Conservation (phyloP, 2,113 vertebrate species). For the Ancistrus triradiatus region DNA sequence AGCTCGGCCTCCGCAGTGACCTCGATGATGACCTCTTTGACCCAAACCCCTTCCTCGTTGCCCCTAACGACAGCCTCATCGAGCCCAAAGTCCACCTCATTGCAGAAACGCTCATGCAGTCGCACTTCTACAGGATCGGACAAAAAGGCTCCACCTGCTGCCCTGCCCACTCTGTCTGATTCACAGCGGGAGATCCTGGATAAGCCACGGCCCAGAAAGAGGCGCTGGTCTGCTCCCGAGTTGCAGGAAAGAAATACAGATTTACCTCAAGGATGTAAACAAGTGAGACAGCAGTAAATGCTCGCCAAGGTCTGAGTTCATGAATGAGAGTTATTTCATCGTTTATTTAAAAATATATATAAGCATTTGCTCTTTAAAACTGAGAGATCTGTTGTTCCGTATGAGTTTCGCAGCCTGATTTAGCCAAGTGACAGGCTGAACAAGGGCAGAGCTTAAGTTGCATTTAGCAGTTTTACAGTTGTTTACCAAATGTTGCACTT, state of each 20-base stretch:
- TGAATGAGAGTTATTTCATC: slow-evolving; percentile 27
- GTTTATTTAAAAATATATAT: too few species aligned
- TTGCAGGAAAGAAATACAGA: slow-evolving; percentile 49
- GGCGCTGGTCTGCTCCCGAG: slow-evolving; percentile 73
- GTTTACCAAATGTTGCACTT: too few species aligned
- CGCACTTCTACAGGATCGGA: slow-evolving; percentile 36
- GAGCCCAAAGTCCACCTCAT: background rate
- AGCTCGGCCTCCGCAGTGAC: slow-evolving; percentile 50
- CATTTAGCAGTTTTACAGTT: too few species aligned
- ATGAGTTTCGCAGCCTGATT: too few species aligned
- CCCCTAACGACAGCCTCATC: slow-evolving; percentile 9
- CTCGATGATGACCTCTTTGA: slow-evolving; percentile 3
- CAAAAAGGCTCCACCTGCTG: slow-evolving; percentile 62
- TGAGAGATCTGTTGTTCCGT: too few species aligned
- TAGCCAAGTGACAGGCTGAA: too few species aligned
- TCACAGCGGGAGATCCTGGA: slow-evolving; percentile 41
- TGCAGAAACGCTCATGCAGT: slow-evolving; percentile 3
- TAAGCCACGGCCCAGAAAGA: slow-evolving; percentile 58
- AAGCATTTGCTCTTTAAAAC: too few species aligned
- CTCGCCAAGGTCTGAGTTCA: slow-evolving; percentile 39
- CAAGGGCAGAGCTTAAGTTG: too few species aligned
- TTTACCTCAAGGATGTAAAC: slow-evolving; percentile 74
- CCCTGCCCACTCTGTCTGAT: slow-evolving; percentile 46
- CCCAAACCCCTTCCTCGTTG: slow-evolving; percentile 4
- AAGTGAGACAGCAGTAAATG: slow-evolving; percentile 67